Conservation (phyloP, 23 tunicate species). For the Ascidia mentula region DNA sequence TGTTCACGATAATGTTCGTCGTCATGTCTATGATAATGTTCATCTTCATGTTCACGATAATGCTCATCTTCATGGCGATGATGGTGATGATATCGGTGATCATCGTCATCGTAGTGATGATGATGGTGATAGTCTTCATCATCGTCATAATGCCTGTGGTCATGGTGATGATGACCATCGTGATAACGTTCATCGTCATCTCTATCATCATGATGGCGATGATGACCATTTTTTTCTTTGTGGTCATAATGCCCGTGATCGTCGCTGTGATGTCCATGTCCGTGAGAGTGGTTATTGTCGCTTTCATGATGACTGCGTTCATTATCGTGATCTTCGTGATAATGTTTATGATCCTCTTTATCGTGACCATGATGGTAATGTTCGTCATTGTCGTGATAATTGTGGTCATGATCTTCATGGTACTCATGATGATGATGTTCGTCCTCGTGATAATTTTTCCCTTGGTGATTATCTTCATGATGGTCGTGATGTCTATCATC, state of each 20-base stretch:
- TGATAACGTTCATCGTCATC: neutral
- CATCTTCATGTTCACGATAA: no score
- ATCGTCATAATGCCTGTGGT: neutral
- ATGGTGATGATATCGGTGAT: neutral
- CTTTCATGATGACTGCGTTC: neutral
- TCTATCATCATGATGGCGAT: neutral
- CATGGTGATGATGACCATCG: neutral
- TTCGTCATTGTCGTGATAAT: neutral
- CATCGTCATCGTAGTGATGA: neutral
- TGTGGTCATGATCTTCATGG: neutral
- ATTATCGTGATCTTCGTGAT: neutral
- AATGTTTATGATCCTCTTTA: neutral
- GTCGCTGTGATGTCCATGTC: neutral
- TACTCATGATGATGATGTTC: neutral
- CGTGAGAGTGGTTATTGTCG: neutral
- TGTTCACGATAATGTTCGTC: no score
- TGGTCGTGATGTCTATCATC: neutral
- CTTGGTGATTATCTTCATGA: neutral
- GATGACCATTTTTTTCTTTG: neutral
- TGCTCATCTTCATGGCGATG: no score
- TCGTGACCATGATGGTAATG: neutral
- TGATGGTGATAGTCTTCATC: neutral
- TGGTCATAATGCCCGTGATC: neutral
- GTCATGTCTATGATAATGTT: no score
- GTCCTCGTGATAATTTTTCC: neutral